These are phyloP conservation scores for Papilio demoleus DNA, from an alignment of 2,888 invertebrate species.

Conservation along the genomic window DNA sequence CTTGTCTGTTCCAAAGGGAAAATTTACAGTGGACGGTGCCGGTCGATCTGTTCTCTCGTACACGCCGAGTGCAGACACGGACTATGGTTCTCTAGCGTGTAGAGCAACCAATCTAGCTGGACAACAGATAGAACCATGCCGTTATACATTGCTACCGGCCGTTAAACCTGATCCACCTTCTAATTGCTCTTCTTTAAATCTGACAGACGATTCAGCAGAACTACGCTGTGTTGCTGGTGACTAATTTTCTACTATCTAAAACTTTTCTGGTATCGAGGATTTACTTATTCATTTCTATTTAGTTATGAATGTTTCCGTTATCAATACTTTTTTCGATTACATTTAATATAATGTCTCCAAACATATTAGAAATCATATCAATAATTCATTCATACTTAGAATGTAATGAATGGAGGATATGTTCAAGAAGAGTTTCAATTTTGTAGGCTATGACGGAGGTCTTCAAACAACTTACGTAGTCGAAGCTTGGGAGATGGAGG, in stretches of 20 bases:
- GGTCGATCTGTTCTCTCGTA: slow-evolving; percentile 88
- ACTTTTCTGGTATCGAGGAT: too few species aligned
- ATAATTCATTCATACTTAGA: too few species aligned
- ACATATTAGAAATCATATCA: too few species aligned
- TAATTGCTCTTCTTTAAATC: slow-evolving; percentile 90
- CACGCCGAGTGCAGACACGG: slow-evolving; percentile 88
- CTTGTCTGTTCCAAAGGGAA: slow-evolving; percentile 62
- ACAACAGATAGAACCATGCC: slow-evolving; percentile 88
- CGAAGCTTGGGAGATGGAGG: slow-evolving; percentile 86
- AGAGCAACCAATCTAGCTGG: slow-evolving; percentile 89
- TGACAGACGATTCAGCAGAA: slow-evolving; percentile 90
- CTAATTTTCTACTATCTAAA: slow-evolving; percentile 28
- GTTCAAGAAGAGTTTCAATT: background rate
- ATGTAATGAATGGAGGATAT: background rate
- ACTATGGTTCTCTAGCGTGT: slow-evolving; percentile 90
- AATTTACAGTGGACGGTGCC: slow-evolving; percentile 80
- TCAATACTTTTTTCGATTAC: too few species aligned
- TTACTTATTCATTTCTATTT: too few species aligned
- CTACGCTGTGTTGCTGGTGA: slow-evolving; percentile 86
- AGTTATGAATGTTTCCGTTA: too few species aligned
- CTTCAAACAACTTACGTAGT: slow-evolving; percentile 88
- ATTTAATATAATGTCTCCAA: too few species aligned
- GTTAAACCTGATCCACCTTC: slow-evolving; percentile 90
- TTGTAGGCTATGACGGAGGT: slow-evolving; percentile 89
- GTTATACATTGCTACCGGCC: slow-evolving; percentile 89